Evolutionary conservation across 2,888 invertebrate species (phyloP), one percentile per base, ranked within the genome.

Genomic region (Mesorhabditis belari): DNA sequence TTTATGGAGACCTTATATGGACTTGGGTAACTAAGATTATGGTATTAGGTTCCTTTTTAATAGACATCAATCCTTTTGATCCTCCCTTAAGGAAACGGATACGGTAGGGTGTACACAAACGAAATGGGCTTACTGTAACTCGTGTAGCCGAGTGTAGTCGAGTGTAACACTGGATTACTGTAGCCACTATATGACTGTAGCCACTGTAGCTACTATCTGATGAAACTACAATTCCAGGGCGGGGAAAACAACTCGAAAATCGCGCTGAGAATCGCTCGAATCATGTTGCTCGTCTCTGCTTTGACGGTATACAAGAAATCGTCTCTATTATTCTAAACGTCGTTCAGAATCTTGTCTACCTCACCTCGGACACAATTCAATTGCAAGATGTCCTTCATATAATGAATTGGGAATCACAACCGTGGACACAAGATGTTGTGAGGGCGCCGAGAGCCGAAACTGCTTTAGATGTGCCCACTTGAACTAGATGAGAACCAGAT

Each of bases 261-360:
- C 5, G 75, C 73, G 3, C 61, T 71, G 3, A 59, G 77, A 17
- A 71, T 77, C 26, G 75, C 68, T n/a, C 66, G 68, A 23, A 65
- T 76, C 57, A 74, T 73, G 62, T 65, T 73, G 50, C 52, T 77
- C 9, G 55, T 77, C 19, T 73, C 76, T 4, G 75, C 76, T 4
- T 73, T 74, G 49, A 76, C 75, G 65, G 77, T 77, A 68, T 23
- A 56, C 9, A 25, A 6, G 19, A 50, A 17, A 6, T 57, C 23
- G 5, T 24, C 12, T 19, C n/a, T 6, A 57, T 17, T 17, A n/a
- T 57, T 2, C 17, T 24, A 55, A 35, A 57, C 19, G 44, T 28
- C 58, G 66, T 75, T 56, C 69, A 76, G 75, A 73, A 77, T 28
- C 71, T 77, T 19, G 76, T 77, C 51, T 71, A 70, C 54, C 56